A percentile compares a stretch with the other conserved stretches of the same genome.
phyloP scores from a whole-genome alignment of 1,140 invertebrate genomes.

The Zelostemma sp. region DNA sequence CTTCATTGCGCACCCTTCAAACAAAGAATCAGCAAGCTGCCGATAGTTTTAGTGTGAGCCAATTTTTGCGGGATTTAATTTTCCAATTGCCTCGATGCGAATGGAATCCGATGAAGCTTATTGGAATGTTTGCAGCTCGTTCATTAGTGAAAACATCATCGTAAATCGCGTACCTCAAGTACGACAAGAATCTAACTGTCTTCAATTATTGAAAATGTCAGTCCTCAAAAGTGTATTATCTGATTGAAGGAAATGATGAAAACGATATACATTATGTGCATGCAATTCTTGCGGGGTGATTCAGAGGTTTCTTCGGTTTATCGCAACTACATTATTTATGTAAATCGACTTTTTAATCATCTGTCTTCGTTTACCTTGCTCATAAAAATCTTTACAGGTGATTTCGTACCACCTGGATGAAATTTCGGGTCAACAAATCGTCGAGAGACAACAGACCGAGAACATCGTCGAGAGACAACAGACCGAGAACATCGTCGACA shows the following conservation, averaged over 20 bases:
- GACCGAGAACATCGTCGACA: constrained; percentile 28
- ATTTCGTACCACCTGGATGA: not conserved
- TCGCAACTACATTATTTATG: too few relatives aligned
- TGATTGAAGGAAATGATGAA: constrained; percentile 1
- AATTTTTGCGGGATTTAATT: too few relatives aligned
- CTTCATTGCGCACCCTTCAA: not conserved
- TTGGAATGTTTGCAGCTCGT: not conserved
- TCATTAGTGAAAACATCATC: constrained; percentile 2
- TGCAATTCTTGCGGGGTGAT: not conserved
- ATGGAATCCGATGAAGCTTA: too few relatives aligned
- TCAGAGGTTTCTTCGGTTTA: not conserved
- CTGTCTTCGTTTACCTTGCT: too few relatives aligned
- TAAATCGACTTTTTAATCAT: too few relatives aligned
- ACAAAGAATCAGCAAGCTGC: not conserved
- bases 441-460: constrained; percentile 15
- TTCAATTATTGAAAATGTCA: constrained; percentile 4
- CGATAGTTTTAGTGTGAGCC: too few relatives aligned
- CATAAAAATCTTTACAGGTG: not conserved
- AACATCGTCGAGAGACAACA: constrained; percentile 15
- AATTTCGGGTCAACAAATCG: constrained; percentile 12
- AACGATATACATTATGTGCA: not conserved
- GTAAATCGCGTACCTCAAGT: constrained; percentile 8
- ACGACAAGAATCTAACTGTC: constrained; percentile 7
- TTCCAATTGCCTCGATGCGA: too few relatives aligned
- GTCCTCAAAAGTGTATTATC: not conserved